Base-by-base conservation (phyloP, 1,140 invertebrate species). In the Euura lappo region DNA sequence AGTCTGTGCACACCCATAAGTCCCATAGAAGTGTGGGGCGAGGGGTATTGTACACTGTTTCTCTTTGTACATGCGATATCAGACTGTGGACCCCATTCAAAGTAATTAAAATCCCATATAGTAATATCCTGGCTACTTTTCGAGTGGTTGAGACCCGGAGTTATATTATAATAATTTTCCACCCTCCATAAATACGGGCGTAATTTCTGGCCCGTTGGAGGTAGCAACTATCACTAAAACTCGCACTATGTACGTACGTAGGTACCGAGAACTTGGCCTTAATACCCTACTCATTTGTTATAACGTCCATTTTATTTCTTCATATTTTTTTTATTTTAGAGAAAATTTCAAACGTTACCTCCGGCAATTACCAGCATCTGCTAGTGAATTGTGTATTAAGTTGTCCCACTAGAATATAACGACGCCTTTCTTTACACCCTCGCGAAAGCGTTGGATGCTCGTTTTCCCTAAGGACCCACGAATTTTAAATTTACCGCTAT, bases 351-450 rank as follows among this genome's bases (percentile, higher is more conserved):
- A 76, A 73, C 75, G 77, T 47, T 73, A 72, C 73, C 69, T 28
- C 69, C 72, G 71, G 78, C 78, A 80, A 83, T 83, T 81, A 83
- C 73, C 74, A 80, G 77, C 81, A 83, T 79, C 81, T 81, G 81
- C 64, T 60, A 8, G 51, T 60, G 51, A 60, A 60, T 60, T 60
- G 51, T 60, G 51, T 60, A 60, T 60, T 60, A 60, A 60, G 51
- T 60, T 60, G 51, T 60, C 51, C 51, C 51, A 6, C 51, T 60
- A n/a, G 13, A 60, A 60, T n/a, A 8, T n/a, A 60, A 60, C 51
- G 51, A 60, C 51, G 76, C 75, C 74, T 68, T 78, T 74, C 28
- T 28, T 28, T 28, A 28, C 28, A 28, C 28, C 28, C 28, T 28
- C 28, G 28, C 28, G 28, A 1, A 28, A 28, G 28, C 28, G 28